Base-by-base conservation (phyloP, 92 coral and sea anemone genomes). In the Siderastrea siderea region DNA sequence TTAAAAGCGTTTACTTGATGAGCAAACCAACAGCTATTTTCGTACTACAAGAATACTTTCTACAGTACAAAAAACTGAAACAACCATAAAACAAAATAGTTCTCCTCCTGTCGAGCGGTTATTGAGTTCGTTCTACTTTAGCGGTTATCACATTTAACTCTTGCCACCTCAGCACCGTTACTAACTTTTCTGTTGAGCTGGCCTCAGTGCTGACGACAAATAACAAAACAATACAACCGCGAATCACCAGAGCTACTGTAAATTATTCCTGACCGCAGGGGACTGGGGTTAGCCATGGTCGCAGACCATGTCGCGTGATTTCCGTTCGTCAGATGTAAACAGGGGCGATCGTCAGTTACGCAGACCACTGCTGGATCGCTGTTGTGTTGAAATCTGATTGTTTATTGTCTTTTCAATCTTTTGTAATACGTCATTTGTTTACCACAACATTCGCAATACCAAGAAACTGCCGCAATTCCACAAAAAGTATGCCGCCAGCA, bases 261-360 rank as follows among this genome's bases (percentile, higher is more conserved):
- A 51, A 59, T 62, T 50, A 11, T 46, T 72, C 87, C 87, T 83
- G 87, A 73, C 87, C 87, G 87, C 87, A 83, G 87, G 87, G 71
- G 63, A 72, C 58, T 71, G 72, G 53, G 64, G 55, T 49, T 63
- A 48, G 54, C 2, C 58, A 82, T 71, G 78, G 79, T 70, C 86
- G 47, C 78, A 53, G 86, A 71, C 87, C 87, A 83, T 61, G 57
- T 4, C 50, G 60, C 77, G 87, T 61, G 79, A 58, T 11, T 5
- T 69, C 48, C 44, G 67, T 8, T 54, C 16, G 68, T 65, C 77
- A 55, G 48, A 15, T 26, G 38, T 26, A 26, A 26, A 26, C 38
- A 26, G 38, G 38, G 38, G 38, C 38, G 38, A 26, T 26, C 38
- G 38, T 26, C 38, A 26, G 38, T 26, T 26, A 26, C 38, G 38